Conservation (phyloP, 2,113 vertebrate species). For the Castor canadensis region DNA sequence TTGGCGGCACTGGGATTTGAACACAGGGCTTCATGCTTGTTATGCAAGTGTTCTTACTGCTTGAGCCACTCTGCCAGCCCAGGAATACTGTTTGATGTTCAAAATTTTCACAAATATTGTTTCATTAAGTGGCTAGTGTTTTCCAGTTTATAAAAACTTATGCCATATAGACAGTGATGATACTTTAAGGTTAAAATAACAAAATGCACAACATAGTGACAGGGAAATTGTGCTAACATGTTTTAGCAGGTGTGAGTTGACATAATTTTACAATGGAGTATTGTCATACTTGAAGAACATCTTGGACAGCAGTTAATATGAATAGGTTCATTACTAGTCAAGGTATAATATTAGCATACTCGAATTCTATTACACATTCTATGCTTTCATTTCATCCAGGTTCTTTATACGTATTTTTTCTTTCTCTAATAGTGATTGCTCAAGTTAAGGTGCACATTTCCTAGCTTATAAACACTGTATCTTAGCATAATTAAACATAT, state of each 20-base stretch:
- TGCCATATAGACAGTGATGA: not conserved
- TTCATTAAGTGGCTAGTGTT: not conserved
- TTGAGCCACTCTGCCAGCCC: too few relatives aligned
- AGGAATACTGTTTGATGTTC: too few relatives aligned
- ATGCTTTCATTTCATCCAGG: not conserved
- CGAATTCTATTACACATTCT: not conserved
- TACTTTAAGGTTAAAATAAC: not conserved
- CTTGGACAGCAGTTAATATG: not conserved
- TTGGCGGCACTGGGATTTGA: too few relatives aligned
- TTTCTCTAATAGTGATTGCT: not conserved
- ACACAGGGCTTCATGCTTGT: too few relatives aligned
- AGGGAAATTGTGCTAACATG: not conserved
- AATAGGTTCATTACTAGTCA: not conserved
- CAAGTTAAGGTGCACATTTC: not conserved
- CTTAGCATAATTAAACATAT: not conserved
- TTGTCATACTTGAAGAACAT: not conserved
- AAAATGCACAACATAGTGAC: not conserved
- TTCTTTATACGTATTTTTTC: not conserved
- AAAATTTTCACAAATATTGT: not conserved
- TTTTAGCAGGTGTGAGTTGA: not conserved
- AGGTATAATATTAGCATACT: not conserved
- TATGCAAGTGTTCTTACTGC: too few relatives aligned
- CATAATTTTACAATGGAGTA: not conserved
- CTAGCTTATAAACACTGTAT: not conserved
- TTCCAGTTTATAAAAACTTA: slow-evolving; percentile 6